Evolutionary conservation across 2,113 vertebrate species (phyloP).

Genomic region (Glaucidium brasilianum): DNA sequence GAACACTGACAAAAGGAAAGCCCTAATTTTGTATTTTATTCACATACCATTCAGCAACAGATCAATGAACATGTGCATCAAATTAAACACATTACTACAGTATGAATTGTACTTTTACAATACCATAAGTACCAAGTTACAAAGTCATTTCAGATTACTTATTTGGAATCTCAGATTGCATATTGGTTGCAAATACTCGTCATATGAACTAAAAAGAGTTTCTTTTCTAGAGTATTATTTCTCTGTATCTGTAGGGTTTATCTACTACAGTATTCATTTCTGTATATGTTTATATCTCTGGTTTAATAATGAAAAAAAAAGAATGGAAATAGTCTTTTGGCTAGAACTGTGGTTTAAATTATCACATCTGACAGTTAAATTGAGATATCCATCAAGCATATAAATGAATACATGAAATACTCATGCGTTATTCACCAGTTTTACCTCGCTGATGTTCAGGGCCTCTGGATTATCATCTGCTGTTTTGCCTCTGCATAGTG

Average conservation of each 20-base stretch:
- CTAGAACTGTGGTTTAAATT: conserved; percentile 6
- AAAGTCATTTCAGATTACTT: not conserved
- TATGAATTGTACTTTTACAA: not conserved
- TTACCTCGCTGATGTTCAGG: not conserved
- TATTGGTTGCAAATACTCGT: not conserved
- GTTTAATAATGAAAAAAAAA: not conserved
- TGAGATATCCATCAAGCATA: not conserved
- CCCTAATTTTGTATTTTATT: not conserved
- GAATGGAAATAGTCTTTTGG: not conserved
- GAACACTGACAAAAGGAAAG: not conserved
- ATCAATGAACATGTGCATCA: not conserved
- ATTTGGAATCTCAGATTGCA: not conserved
- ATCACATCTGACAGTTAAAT: conserved; percentile 16
- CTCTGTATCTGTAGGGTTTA: not conserved
- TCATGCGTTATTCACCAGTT: not conserved
- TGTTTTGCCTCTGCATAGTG: not conserved
- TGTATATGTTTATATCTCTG: not conserved
- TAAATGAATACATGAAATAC: conserved; percentile 9
- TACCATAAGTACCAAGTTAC: not conserved
- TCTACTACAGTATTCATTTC: not conserved
- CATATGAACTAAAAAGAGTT: not conserved
- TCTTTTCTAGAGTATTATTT: not conserved
- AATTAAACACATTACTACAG: not conserved
- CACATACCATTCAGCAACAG: not conserved
- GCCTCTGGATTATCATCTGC: not conserved